Percentiles rank a stretch among this genome's conserved stretches.
phyloP scores from a whole-genome alignment of 2,888 invertebrate species.

The Drosophila melanosoma region DNA sequence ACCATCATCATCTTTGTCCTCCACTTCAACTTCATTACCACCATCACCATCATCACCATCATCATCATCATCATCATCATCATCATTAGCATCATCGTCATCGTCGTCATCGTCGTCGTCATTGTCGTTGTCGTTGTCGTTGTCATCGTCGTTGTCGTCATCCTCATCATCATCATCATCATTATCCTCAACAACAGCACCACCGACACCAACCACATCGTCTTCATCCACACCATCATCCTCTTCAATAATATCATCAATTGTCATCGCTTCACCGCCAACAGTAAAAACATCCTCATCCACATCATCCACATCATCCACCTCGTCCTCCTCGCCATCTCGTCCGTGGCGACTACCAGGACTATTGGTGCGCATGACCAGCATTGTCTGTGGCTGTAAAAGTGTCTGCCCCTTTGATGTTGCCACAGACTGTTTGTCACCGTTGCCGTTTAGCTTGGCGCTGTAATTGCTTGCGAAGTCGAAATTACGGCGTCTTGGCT shows the following conservation, averaged over 20 bases:
- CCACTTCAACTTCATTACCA: slow-evolving; percentile 49
- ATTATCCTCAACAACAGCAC: slow-evolving; percentile 50
- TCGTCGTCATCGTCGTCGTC: slow-evolving; percentile 46
- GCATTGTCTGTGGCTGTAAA: neutral
- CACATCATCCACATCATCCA: slow-evolving; percentile 15
- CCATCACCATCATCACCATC: slow-evolving; percentile 48
- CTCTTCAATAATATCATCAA: slow-evolving; percentile 69
- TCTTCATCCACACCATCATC: slow-evolving; percentile 59
- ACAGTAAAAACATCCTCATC: slow-evolving; percentile 22
- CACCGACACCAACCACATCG: slow-evolving; percentile 49
- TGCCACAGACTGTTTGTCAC: slow-evolving; percentile 14
- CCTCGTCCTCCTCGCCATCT: slow-evolving; percentile 22
- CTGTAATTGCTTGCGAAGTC: slow-evolving; percentile 14
- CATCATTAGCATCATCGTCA: slow-evolving; percentile 31
- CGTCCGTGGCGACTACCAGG: slow-evolving; percentile 16
- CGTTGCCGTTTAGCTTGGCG: slow-evolving; percentile 55
- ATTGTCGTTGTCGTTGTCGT: slow-evolving; percentile 46
- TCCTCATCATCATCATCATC: slow-evolving; percentile 49
- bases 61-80: slow-evolving; percentile 49
- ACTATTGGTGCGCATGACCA: slow-evolving; percentile 25
- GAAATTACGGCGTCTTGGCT: slow-evolving; percentile 13
- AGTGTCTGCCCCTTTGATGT: slow-evolving; percentile 18
- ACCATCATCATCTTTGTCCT: slow-evolving; percentile 45
- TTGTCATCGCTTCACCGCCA: slow-evolving; percentile 45
- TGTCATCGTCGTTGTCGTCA: slow-evolving; percentile 48